Percentiles rank a stretch among this genome's conserved stretches.
These are phyloP conservation scores for Rhinopomastus cyanomelas DNA, from an alignment of 2,113 vertebrate genomes.

Conservation along the genomic window DNA sequence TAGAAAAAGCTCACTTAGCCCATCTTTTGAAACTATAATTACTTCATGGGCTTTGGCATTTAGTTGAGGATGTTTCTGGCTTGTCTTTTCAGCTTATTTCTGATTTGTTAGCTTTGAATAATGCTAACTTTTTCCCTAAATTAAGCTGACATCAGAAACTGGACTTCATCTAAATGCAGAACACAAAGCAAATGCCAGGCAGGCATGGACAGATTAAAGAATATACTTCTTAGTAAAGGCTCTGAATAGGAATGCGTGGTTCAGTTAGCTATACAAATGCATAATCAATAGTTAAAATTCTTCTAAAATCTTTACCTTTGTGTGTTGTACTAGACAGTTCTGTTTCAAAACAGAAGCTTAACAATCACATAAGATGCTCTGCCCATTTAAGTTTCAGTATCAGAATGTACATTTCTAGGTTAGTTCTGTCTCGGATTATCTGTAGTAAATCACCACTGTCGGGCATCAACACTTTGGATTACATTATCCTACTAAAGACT, in stretches of 20 bases:
- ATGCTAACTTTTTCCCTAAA: background rate
- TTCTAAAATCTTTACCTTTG: background rate
- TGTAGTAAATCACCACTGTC: background rate
- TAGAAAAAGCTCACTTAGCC: background rate
- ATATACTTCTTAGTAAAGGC: constrained; percentile 15
- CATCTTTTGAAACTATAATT: background rate
- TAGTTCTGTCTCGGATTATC: background rate
- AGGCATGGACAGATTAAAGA: background rate
- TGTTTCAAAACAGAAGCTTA: background rate
- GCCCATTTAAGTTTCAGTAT: no score
- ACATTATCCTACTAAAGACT: background rate
- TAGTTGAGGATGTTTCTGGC: background rate
- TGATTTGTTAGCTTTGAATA: background rate
- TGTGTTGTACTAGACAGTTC: background rate
- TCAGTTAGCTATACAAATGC: background rate
- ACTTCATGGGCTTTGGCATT: background rate
- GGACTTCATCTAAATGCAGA: constrained; percentile 23
- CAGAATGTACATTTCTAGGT: background rate
- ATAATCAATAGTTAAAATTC: background rate
- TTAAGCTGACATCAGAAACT: background rate
- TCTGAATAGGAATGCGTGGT: background rate
- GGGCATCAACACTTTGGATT: background rate
- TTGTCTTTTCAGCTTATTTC: background rate
- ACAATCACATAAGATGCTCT: accelerated
- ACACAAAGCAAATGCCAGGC: background rate